These are phyloP conservation scores for Hymenopus coronatus DNA, from an alignment of 2,888 invertebrate species.

Conservation along the genomic window DNA sequence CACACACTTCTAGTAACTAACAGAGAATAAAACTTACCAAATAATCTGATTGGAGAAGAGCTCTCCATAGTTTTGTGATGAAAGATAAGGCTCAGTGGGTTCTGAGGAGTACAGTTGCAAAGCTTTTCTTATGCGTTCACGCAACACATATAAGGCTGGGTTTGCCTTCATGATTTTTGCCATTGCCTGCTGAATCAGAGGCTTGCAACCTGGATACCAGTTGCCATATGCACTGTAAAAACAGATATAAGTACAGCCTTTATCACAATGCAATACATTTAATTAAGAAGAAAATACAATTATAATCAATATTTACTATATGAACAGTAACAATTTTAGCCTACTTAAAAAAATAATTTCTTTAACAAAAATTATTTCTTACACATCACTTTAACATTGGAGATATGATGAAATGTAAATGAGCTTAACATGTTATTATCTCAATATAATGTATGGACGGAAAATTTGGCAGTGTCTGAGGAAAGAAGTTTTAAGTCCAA, in stretches of 20 bases:
- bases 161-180: conserved; percentile 99
- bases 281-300: too few species aligned
- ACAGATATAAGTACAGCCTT: conserved; percentile 1
- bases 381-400: too few species aligned
- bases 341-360: too few species aligned
- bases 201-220: conserved; percentile 99
- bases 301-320: too few species aligned
- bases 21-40: conserved; percentile 60
- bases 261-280: too few species aligned
- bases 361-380: too few species aligned
- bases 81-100: conserved; percentile 98
- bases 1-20: neutral
- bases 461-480: too few species aligned
- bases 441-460: too few species aligned
- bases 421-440: too few species aligned
- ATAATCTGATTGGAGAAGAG: conserved; percentile 99
- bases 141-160: conserved; percentile 94
- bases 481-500: too few species aligned
- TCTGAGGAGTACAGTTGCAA: conserved; percentile 97
- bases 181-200: conserved; percentile 98
- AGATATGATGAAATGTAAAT: too few species aligned
- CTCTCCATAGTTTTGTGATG: conserved; percentile 99
- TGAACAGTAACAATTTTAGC: too few species aligned
- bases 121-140: conserved; percentile 98
- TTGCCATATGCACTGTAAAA: conserved; percentile 89